These are phyloP conservation scores for Phthorimaea operculella DNA, from an alignment of 1,140 invertebrate species.

Conservation along the genomic window DNA sequence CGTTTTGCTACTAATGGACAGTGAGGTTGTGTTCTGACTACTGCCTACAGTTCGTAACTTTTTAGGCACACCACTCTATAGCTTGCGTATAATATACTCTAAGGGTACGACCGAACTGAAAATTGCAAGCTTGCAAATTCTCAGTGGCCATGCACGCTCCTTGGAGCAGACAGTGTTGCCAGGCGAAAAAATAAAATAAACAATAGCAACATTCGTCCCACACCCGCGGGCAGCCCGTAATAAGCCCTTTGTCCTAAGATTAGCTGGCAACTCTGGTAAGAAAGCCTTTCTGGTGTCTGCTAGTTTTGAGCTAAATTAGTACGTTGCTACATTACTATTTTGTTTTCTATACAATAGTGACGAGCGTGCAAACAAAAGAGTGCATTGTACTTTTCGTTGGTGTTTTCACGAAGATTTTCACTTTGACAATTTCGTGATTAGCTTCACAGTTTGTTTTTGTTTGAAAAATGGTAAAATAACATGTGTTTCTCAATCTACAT, in stretches of 20 bases:
- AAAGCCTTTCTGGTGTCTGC: conserved; percentile 35
- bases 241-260: conserved; percentile 64
- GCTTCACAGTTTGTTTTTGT: too few species aligned
- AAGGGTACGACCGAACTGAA: background rate
- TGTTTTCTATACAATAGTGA: conserved; percentile 3
- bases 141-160: background rate
- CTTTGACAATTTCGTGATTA: too few species aligned
- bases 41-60: too few species aligned
- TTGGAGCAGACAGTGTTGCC: conserved; percentile 36
- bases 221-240: conserved; percentile 52
- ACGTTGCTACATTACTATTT: background rate
- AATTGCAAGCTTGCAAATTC: background rate
- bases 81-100: too few species aligned
- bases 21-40: too few species aligned
- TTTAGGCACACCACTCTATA: too few species aligned
- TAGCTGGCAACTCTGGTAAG: conserved; percentile 62
- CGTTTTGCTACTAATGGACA: too few species aligned
- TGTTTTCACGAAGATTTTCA: too few species aligned
- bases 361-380: background rate
- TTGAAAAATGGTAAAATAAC: too few species aligned
- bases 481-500: too few species aligned
- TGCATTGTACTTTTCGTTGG: background rate
- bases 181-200: conserved; percentile 66
- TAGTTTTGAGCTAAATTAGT: background rate
- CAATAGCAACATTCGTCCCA: conserved; percentile 56